Evolutionary conservation across 64 coral and sea anemone species (phyloP).

Genomic region (Pocillopora damicornis): DNA sequence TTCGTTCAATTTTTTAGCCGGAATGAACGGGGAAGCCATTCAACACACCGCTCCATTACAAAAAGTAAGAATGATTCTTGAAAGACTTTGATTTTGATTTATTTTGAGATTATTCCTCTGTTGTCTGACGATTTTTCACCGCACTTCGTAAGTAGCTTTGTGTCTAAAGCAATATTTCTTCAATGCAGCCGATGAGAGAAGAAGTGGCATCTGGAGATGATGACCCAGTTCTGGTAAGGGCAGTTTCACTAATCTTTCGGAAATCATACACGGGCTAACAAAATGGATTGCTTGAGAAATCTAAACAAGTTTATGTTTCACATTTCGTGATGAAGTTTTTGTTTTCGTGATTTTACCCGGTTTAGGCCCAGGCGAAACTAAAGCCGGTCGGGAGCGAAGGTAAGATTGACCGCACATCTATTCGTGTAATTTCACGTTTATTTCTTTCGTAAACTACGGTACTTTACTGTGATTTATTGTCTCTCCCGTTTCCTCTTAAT

Average conservation of each 20-base stretch:
- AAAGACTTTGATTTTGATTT: conserved; percentile 13
- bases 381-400: conserved; percentile 42
- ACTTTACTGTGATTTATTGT: conserved; percentile 7
- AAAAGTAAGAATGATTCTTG: conserved; percentile 40
- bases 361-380: conserved; percentile 38
- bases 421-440: background rate
- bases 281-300: background rate
- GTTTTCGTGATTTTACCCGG: background rate
- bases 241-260: conserved; percentile 33
- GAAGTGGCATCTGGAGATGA: conserved; percentile 11
- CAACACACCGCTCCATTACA: conserved; percentile 2
- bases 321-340: background rate
- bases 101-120: background rate
- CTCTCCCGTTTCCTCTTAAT: background rate
- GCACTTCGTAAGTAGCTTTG: conserved; percentile 35
- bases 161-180: conserved; percentile 23
- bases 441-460: background rate
- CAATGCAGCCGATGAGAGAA: conserved; percentile 40
- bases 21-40: conserved; percentile 64
- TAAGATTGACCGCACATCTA: conserved; percentile 25
- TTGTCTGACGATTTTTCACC: conserved; percentile 30
- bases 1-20: conserved; percentile 38
- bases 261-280: background rate
- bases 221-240: conserved; percentile 35
- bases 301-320: background rate